phyloP scores from a whole-genome alignment of 2,888 invertebrate species.

The Syritta pipiens region DNA sequence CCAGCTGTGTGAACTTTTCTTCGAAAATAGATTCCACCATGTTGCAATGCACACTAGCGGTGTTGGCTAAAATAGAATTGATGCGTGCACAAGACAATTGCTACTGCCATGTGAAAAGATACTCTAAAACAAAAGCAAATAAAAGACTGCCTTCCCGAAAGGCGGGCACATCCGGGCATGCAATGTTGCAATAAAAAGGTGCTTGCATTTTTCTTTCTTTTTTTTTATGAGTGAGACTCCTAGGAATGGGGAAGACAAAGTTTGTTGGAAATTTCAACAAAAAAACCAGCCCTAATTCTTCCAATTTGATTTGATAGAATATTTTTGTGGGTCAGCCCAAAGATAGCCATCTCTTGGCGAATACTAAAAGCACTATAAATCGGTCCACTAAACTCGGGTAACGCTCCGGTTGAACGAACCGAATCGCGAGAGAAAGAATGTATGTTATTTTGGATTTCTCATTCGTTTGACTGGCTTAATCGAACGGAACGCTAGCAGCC shows the following conservation, averaged over 20 bases:
- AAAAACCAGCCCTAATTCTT: background rate
- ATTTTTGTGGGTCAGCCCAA: constrained; percentile 32
- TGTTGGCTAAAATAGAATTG: constrained; percentile 39
- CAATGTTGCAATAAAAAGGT: constrained; percentile 14
- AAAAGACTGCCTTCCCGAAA: background rate
- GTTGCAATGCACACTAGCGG: background rate
- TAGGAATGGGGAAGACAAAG: constrained; percentile 11
- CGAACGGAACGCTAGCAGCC: constrained; percentile 47
- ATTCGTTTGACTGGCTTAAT: constrained; percentile 45
- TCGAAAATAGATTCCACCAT: constrained; percentile 13
- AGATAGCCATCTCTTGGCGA: constrained; percentile 13
- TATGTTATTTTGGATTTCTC: constrained; percentile 49
- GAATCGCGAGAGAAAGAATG: constrained; percentile 16
- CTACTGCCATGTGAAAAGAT: constrained; percentile 40
- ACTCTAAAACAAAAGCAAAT: constrained; percentile 28
- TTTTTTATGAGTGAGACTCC: too few species aligned
- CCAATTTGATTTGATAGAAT: constrained; percentile 28
- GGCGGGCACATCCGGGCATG: constrained; percentile 41
- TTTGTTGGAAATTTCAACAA: background rate
- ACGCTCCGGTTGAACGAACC: constrained; percentile 51
- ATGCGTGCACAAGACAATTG: constrained; percentile 52
- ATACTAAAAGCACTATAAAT: constrained; percentile 38
- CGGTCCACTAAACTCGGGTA: constrained; percentile 55
- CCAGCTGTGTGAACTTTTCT: constrained; percentile 34
- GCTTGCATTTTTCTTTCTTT: background rate